Base-by-base conservation (phyloP, 2,113 vertebrate species). In the Ramphastos sulfuratus region DNA sequence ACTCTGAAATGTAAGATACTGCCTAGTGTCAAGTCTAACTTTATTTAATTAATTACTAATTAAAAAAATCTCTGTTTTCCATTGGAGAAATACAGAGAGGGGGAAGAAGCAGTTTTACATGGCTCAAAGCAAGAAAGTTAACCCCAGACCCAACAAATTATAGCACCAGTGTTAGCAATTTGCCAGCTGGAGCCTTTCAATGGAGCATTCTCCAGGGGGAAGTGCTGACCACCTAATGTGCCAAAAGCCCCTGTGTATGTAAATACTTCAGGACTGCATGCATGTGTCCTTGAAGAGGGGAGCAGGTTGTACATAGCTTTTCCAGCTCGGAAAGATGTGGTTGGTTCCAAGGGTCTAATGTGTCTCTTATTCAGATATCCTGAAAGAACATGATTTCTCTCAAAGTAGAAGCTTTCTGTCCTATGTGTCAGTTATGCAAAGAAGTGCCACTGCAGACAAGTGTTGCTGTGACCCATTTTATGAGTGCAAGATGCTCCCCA, bases 191-290 rank as follows among this genome's bases (percentile, higher is more conserved):
- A 84, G 48, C n/a, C 23, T 81, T 91, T 74, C 52, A 21, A 2
- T 1, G 7, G 27, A 66, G 7, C 0, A 0, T 73, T 19, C 17
- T 78, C 48, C 61, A 1, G 0, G 6, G 44, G 50, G 28, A 71
- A 71, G 61, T 39, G 9, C 31, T 35, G 73, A 18, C 23, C 54
- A 44, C 4, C 15, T 74, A 4, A 59, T 5, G 23, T 75, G 54
- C 33, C 42, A 52, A 67, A 55, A 86, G 15, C 19, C 21, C 33
- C 16, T 1, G 2, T 39, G 30, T 39, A 5, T 82, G 39, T 19
- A 69, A 90, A 79, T 27, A 54, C 21, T 86, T 74, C 35, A 81
- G 60, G 56, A 23, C 54, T 87, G 13, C 16, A 31, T 35, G 23
- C 2, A 4, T 77, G 89, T 77, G 67, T 21, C 48, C 23, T 82